phyloP scores from a whole-genome alignment of 2,797 vertebrate genomes.

The Amblyraja radiata region DNA sequence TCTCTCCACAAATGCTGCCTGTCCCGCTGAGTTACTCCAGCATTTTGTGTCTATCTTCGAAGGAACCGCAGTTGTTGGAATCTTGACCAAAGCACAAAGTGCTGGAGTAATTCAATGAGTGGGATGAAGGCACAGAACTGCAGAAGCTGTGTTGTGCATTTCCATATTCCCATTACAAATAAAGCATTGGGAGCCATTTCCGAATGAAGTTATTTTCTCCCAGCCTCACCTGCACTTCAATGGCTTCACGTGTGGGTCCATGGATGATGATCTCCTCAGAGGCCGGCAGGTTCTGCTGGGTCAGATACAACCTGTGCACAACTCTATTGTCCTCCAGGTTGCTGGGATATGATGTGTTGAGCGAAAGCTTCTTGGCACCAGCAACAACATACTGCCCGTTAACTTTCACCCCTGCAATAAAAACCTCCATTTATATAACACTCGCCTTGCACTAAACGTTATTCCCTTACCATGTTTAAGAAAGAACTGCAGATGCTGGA shows the following conservation, averaged over 20 bases:
- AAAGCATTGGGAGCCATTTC: background rate
- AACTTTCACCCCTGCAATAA: slow-evolving; percentile 65
- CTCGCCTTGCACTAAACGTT: too few species aligned
- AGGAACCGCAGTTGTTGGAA: too few species aligned
- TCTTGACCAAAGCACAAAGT: too few species aligned
- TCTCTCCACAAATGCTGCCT: too few species aligned
- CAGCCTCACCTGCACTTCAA: slow-evolving; percentile 73
- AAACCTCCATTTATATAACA: background rate
- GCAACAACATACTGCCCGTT: slow-evolving; percentile 68
- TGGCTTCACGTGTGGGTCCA: slow-evolving; percentile 65
- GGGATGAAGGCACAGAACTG: too few species aligned
- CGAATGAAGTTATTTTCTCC: background rate
- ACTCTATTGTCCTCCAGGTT: slow-evolving; percentile 71
- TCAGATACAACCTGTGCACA: slow-evolving; percentile 71
- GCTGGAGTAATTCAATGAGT: too few species aligned
- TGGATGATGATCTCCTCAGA: slow-evolving; percentile 70
- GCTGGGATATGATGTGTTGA: slow-evolving; percentile 71
- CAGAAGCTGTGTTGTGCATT: too few species aligned
- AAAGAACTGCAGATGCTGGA: too few species aligned
- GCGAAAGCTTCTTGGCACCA: slow-evolving; percentile 62
- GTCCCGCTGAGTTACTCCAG: too few species aligned
- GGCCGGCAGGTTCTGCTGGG: slow-evolving; percentile 67
- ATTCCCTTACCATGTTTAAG: too few species aligned
- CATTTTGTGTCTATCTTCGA: too few species aligned
- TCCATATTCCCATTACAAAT: background rate